Evolutionary conservation across 2,888 invertebrate genomes (phyloP), one percentile per base, ranked within the genome.

Genomic region (Mythimna loreyi): DNA sequence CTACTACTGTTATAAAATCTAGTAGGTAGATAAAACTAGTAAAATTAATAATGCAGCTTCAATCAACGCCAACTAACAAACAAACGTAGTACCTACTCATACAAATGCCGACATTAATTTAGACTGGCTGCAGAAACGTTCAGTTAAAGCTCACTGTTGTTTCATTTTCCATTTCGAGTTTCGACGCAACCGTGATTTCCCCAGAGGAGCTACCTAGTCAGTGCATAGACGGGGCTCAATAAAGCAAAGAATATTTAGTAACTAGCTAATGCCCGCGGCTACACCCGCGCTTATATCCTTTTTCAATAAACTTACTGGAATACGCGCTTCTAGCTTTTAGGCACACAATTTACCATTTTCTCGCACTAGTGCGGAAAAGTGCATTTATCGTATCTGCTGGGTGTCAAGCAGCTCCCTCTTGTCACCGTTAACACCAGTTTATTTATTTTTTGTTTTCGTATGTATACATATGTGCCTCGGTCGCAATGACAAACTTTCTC

Each of bases 181-280:
- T 52, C 61, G 28, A 63, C 57, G 66, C 70, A 61, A 56, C 49
- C 45, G 56, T 82, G 75, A 84, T 82, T 84, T 82, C 82, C 81
- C 79, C 4, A 1, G 73, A 75, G 82, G 50, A 63, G 30, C 11
- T 69, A 56, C 23, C 5, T 47, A 45, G 50, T 43, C 56, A 60
- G 61, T 79, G 61, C 70, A 80, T 55, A 60, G 65, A 28, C 58
- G 49, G 64, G 30, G 36, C 69, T 75, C 68, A 73, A 79, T 83
- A 56, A 52, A 72, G 63, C 30, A 65, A 72, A 64, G 23, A 63
- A 58, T 68, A 74, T 72, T 40, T 72, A 69, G 66, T 68, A 58
- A 49, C 23, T 23, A 49, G 49, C 23, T 19, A 43, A 40, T 40
- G 40, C 16, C 40, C 40, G 16, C 40, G 40, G 13, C 40, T 16